Evolutionary conservation across 2,113 vertebrate species (phyloP).

Genomic region (Grallaria varia): DNA sequence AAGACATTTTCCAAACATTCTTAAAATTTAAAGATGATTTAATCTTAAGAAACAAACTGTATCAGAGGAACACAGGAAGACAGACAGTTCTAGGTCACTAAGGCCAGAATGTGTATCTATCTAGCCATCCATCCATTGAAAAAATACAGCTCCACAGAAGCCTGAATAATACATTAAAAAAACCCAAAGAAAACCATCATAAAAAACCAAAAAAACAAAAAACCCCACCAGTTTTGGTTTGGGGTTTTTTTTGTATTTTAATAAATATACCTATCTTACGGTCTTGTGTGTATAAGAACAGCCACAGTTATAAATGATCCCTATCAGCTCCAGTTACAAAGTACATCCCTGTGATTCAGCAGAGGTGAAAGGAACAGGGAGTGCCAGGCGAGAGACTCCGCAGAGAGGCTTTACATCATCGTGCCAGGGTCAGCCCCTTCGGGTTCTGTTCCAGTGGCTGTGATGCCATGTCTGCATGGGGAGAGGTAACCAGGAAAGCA

Average conservation of each 20-base stretch:
- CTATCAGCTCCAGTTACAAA: not conserved
- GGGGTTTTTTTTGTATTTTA: not conserved
- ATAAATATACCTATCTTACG: not conserved
- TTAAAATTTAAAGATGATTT: not conserved
- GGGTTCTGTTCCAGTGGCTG: not conserved
- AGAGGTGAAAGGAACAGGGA: constrained; percentile 12
- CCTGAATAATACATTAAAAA: not conserved
- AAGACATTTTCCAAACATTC: not conserved
- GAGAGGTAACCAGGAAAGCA: not conserved
- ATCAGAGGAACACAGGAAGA: not conserved
- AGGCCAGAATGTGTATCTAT: not conserved
- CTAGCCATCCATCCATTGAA: not conserved
- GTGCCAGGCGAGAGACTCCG: not conserved
- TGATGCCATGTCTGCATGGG: not conserved
- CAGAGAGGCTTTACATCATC: not conserved
- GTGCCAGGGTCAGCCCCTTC: not conserved
- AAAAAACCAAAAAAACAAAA: not conserved
- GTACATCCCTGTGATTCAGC: not conserved
- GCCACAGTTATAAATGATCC: not conserved
- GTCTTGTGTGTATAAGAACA: not conserved
- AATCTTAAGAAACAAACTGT: not conserved
- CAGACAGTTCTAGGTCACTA: not conserved
- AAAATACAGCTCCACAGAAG: not conserved
- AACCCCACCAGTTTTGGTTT: not conserved
- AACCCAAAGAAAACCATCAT: too few relatives aligned